Conservation (phyloP, 1,140 invertebrate genomes). For the Vanessa atalanta region DNA sequence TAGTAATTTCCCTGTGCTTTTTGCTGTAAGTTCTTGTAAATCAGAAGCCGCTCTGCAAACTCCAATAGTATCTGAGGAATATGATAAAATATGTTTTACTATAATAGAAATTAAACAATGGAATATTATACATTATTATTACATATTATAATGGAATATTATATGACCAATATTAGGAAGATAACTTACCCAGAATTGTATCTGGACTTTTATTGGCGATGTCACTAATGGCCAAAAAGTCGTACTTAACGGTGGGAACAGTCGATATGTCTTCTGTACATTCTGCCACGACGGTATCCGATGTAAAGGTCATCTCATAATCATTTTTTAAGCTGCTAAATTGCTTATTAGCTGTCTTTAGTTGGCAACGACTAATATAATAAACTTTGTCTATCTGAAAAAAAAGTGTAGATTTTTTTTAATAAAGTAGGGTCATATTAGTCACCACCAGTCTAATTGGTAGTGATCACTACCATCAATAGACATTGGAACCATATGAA, state of each 20-base stretch:
- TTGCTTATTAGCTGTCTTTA: conserved; percentile 97
- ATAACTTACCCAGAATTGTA: conserved; percentile 85
- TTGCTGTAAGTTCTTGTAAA: conserved; percentile 86
- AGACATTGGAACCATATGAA: no score
- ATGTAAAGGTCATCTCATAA: conserved; percentile 96
- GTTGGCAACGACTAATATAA: conserved; percentile 89
- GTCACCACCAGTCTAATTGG: no score
- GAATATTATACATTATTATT: no score
- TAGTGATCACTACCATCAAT: no score
- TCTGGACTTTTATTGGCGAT: conserved; percentile 86
- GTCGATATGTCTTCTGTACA: conserved; percentile 83
- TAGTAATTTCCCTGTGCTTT: conserved; percentile 89
- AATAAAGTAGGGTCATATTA: no score
- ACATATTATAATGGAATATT: no score
- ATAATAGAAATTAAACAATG: no score
- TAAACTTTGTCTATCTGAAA: conserved; percentile 91
- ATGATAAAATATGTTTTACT: neutral
- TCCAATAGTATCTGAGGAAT: conserved; percentile 92
- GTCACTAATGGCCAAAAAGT: conserved; percentile 90
- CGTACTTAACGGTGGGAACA: conserved; percentile 91
- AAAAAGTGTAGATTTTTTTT: neutral
- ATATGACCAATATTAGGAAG: conserved; percentile 23
- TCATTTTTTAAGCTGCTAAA: conserved; percentile 93
- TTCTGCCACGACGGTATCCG: conserved; percentile 88
- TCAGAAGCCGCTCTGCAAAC: conserved; percentile 90